Base-by-base conservation (phyloP, 2,888 invertebrate genomes). In the Drosophila mercatorum region DNA sequence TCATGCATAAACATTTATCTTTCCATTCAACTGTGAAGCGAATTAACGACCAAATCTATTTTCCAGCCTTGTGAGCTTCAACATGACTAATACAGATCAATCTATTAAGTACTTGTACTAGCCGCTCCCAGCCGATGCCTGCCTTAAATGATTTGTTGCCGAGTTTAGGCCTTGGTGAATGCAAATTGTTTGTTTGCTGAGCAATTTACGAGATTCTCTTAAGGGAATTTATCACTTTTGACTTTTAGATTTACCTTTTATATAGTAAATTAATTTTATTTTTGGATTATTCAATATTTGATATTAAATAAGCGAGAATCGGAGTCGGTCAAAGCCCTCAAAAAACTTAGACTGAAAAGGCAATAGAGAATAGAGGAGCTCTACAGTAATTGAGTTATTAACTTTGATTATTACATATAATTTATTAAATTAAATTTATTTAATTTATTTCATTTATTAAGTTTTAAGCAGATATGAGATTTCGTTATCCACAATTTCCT, bases 1-100 rank as follows among this genome's bases (percentile, higher is more conserved):
- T 83, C 89, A 86, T 80, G 47, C 57, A 64, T 75, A 75, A 76
- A 75, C 80, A 80, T 75, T 79, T 76, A 64, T 78, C 75, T 74
- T 26, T 61, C 28, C 68, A 74, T 44, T 79, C 80, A 52, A 75
- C 75, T 79, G 69, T 75, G 60, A 62, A 64, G 38, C 63, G 58
- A 64, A 62, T 53, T 64, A 75, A 79, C 69, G 69, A 75, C 56
- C 57, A 58, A 52, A 46, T 67, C 38, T 53, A 66, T 67, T 78
- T 67, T 62, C 57, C 78, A 65, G 62, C 49, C 55, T 36, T 59
- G 38, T 64, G 47, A 26, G 14, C 38, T 58, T 58, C 36, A 56
- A 49, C 49, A 68, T 46, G 36, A 41, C 46, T 68, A 46, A 55
- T 67, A 52, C 44, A 40, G 66, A 47, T 68, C 51, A 40, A 68